phyloP scores from a whole-genome alignment of 2,888 invertebrate species.

The Isoperla grammatica region DNA sequence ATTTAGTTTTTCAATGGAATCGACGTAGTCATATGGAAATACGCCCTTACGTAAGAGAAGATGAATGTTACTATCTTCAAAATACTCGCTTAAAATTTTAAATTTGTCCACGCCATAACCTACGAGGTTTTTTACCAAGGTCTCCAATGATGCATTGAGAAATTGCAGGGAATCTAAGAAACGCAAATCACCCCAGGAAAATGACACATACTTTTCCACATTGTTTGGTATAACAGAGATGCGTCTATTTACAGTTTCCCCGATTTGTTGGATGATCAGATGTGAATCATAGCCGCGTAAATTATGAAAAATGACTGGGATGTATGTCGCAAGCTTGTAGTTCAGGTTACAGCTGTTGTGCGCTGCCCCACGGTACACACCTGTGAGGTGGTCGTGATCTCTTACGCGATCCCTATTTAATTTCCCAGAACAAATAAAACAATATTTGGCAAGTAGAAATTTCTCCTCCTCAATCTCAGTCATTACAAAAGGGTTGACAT shows the following conservation, averaged over 20 bases:
- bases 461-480: conserved; percentile 30
- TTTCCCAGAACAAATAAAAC: conserved; percentile 34
- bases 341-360: conserved; percentile 38
- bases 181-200: conserved; percentile 24
- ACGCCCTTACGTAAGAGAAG: conserved; percentile 35
- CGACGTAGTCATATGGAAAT: conserved; percentile 39
- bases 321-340: conserved; percentile 23
- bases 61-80: conserved; percentile 16
- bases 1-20: conserved; percentile 32
- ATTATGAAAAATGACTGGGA: conserved; percentile 39
- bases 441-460: conserved; percentile 31
- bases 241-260: background rate
- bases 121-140: conserved; percentile 33
- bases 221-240: conserved; percentile 18
- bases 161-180: conserved; percentile 37
- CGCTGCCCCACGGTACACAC: conserved; percentile 34
- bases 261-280: conserved; percentile 33
- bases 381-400: conserved; percentile 37
- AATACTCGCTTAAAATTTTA: background rate
- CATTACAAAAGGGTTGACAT: conserved; percentile 26
- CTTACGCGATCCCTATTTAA: conserved; percentile 32
- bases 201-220: conserved; percentile 27
- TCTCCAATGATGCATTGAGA: conserved; percentile 35
- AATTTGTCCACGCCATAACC: background rate
- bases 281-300: conserved; percentile 37